Evolutionary conservation across 1,140 invertebrate species (phyloP).

Genomic region (Tetramorium parvispinum): DNA sequence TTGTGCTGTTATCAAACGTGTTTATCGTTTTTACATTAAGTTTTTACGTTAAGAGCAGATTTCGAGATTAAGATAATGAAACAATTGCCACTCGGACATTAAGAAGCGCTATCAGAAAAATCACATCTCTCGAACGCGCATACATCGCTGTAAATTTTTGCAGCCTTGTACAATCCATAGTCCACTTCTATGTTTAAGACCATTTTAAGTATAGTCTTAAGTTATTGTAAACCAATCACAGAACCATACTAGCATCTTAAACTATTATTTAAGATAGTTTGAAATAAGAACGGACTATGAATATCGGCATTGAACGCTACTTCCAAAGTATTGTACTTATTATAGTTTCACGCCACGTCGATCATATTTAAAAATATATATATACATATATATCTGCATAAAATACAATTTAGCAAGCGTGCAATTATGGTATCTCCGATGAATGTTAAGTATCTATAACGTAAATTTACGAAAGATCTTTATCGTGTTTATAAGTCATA

Average conservation of each 20-base stretch:
- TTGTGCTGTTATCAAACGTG: not conserved
- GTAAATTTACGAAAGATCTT: conserved; percentile 47
- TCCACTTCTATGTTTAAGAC: too few species aligned
- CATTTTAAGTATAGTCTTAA: too few species aligned
- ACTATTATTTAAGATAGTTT: too few species aligned
- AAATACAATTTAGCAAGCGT: conserved; percentile 40
- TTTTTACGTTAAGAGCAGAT: not conserved
- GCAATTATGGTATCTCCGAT: conserved; percentile 30
- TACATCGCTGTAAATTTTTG: conserved; percentile 1
- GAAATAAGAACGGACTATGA: too few species aligned
- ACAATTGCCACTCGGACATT: not conserved
- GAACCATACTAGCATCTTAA: too few species aligned
- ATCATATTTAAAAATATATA: conserved; percentile 38
- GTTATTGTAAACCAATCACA: too few species aligned
- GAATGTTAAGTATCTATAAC: conserved; percentile 28
- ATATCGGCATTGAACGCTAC: not conserved
- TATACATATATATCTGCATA: conserved; percentile 7
- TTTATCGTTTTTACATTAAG: not conserved
- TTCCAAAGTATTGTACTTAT: conserved; percentile 30
- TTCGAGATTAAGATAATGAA: not conserved
- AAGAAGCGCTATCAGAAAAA: not conserved
- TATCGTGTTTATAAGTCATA: conserved; percentile 22
- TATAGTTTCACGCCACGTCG: not conserved
- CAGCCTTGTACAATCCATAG: not conserved
- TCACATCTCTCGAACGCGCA: not conserved